A percentile compares a stretch with the other conserved stretches of the same genome.
These are phyloP conservation scores for Drosophila niveifrons DNA, from an alignment of 2,888 invertebrate species.

Conservation along the genomic window DNA sequence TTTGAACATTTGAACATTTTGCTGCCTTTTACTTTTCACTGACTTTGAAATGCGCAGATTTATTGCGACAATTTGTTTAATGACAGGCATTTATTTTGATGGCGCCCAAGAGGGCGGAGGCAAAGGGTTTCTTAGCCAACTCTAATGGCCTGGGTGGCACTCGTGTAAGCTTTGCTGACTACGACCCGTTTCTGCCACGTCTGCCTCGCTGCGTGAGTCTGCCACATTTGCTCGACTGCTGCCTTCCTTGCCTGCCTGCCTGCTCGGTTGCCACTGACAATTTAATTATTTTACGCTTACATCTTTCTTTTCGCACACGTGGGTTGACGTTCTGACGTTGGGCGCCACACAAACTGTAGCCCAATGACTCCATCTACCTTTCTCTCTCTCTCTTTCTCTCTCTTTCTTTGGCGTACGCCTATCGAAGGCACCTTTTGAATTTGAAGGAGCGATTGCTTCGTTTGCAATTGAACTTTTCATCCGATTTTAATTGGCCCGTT, in stretches of 20 bases:
- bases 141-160: slow-evolving; percentile 61
- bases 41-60: slow-evolving; percentile 80
- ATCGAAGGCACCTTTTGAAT: slow-evolving; percentile 1
- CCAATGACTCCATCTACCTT: slow-evolving; percentile 39
- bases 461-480: slow-evolving; percentile 10
- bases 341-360: slow-evolving; percentile 35
- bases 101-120: slow-evolving; percentile 50
- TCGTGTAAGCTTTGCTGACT: slow-evolving; percentile 12
- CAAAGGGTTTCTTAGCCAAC: slow-evolving; percentile 66
- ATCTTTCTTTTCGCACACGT: slow-evolving; percentile 53
- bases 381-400: too few relatives aligned
- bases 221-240: slow-evolving; percentile 15
- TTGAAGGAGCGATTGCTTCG: background rate
- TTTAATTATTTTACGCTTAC: slow-evolving; percentile 76
- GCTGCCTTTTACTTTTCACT: slow-evolving; percentile 67
- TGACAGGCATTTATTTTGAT: slow-evolving; percentile 82
- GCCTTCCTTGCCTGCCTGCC: slow-evolving; percentile 3
- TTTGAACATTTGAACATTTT: slow-evolving; percentile 24
- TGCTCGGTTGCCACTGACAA: slow-evolving; percentile 71
- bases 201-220: background rate
- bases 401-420: background rate
- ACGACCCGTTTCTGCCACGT: background rate
- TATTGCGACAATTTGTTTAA: slow-evolving; percentile 83
- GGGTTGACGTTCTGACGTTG: slow-evolving; percentile 6
- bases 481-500: slow-evolving; percentile 31